Conservation (phyloP, 2,888 invertebrate genomes). For the Noctua comes region DNA sequence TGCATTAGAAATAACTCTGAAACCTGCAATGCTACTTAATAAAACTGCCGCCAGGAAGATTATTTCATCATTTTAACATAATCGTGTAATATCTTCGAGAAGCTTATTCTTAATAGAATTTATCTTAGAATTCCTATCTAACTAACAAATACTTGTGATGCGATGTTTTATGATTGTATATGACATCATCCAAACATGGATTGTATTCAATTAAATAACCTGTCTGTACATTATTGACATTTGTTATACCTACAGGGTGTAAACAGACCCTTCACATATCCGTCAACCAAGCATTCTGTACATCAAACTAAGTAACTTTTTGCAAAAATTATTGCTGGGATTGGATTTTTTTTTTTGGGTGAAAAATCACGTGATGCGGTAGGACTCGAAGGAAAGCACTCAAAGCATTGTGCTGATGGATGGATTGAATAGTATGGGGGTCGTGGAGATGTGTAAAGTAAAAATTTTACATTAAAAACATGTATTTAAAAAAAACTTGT, state of each 20-base stretch:
- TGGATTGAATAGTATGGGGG: too few species aligned
- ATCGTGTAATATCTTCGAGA: conserved; percentile 11
- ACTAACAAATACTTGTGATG: neutral
- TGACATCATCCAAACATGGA: conserved; percentile 19
- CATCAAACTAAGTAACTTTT: too few species aligned
- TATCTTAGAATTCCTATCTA: conserved; percentile 14
- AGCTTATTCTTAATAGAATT: conserved; percentile 21
- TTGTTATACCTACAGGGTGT: neutral
- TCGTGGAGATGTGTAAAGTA: too few species aligned
- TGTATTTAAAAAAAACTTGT: too few species aligned
- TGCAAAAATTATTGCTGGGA: too few species aligned
- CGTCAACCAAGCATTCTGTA: too few species aligned
- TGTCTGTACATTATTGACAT: conserved; percentile 3
- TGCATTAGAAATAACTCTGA: conserved; percentile 34
- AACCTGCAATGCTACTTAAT: conserved; percentile 23
- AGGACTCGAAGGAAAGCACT: too few species aligned
- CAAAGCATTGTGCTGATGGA: too few species aligned
- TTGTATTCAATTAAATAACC: conserved; percentile 24
- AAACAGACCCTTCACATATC: too few species aligned
- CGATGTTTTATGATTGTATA: conserved; percentile 26
- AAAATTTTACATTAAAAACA: too few species aligned
- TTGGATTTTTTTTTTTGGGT: too few species aligned
- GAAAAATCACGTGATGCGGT: too few species aligned
- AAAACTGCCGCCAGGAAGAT: conserved; percentile 28
- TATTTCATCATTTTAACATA: conserved; percentile 39